These are phyloP conservation scores for Jordanella pulchra DNA, from an alignment of 2,797 vertebrate genomes.

Conservation along the genomic window DNA sequence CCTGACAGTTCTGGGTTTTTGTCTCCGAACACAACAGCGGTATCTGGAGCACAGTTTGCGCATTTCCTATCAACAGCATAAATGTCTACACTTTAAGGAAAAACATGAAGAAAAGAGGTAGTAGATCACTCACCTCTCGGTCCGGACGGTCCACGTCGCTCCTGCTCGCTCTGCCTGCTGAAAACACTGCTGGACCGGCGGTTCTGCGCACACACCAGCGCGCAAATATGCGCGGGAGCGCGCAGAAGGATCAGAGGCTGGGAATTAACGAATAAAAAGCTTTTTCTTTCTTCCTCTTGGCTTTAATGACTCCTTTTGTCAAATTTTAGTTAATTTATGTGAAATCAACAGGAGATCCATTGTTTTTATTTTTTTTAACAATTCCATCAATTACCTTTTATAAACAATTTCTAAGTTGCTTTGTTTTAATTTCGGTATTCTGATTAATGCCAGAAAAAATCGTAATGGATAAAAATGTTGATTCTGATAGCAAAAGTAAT, in stretches of 20 bases:
- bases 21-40: not conserved
- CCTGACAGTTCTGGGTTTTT: not conserved
- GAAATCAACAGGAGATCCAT: not conserved
- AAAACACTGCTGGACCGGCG: not conserved
- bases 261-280: not conserved
- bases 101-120: not conserved
- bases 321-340: not conserved
- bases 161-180: conserved; percentile 7
- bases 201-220: conserved; percentile 19
- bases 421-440: no score
- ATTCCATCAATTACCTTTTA: no score
- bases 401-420: no score
- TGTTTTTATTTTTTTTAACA: no score
- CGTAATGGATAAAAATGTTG: no score
- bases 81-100: not conserved
- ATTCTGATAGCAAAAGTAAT: no score
- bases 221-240: conserved; percentile 25
- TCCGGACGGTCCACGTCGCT: conserved; percentile 39
- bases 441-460: no score
- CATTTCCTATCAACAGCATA: not conserved
- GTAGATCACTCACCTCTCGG: conserved; percentile 50
- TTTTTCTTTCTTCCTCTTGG: not conserved
- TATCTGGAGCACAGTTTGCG: not conserved
- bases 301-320: not conserved
- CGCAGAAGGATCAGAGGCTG: not conserved